phyloP scores from a whole-genome alignment of 1,140 invertebrate species.

The Drosophila rufa region DNA sequence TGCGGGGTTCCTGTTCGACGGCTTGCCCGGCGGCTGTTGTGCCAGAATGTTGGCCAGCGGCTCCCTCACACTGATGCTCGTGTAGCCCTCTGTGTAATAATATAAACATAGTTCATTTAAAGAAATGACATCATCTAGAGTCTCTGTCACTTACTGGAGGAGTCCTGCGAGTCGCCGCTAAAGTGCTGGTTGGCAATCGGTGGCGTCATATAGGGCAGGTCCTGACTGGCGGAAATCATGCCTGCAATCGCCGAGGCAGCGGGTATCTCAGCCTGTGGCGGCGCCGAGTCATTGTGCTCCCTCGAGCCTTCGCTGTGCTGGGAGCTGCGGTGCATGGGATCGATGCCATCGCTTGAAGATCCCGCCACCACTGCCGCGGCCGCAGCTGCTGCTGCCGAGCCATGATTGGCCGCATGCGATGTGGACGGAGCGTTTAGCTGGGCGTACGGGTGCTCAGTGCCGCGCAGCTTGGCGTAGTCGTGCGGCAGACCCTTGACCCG shows the following conservation, averaged over 20 bases:
- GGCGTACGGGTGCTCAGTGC: constrained; percentile 89
- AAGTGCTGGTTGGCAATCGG: constrained; percentile 89
- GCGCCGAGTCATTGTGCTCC: constrained; percentile 56
- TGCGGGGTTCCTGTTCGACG: constrained; percentile 85
- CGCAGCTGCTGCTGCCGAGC: constrained; percentile 49
- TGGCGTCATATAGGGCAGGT: constrained; percentile 95
- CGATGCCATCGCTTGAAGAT: constrained; percentile 40
- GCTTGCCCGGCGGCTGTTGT: constrained; percentile 85
- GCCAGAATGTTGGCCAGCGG: constrained; percentile 91
- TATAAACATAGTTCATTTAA: neutral
- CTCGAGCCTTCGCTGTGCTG: constrained; percentile 57
- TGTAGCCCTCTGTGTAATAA: constrained; percentile 91
- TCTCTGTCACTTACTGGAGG: constrained; percentile 88
- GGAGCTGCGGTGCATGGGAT: constrained; percentile 58
- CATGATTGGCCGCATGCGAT: constrained; percentile 52
- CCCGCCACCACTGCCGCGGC: constrained; percentile 31
- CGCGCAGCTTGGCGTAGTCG: constrained; percentile 86
- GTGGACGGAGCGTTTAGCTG: constrained; percentile 86
- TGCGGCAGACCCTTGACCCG: constrained; percentile 86
- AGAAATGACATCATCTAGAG: neutral
- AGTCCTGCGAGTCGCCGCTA: constrained; percentile 94
- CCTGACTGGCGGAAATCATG: constrained; percentile 93
- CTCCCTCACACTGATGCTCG: constrained; percentile 95
- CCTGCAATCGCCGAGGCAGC: constrained; percentile 94
- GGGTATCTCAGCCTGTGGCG: constrained; percentile 87